These are phyloP conservation scores for Labeo rohita DNA, from an alignment of 2,113 vertebrate species.

Conservation along the genomic window DNA sequence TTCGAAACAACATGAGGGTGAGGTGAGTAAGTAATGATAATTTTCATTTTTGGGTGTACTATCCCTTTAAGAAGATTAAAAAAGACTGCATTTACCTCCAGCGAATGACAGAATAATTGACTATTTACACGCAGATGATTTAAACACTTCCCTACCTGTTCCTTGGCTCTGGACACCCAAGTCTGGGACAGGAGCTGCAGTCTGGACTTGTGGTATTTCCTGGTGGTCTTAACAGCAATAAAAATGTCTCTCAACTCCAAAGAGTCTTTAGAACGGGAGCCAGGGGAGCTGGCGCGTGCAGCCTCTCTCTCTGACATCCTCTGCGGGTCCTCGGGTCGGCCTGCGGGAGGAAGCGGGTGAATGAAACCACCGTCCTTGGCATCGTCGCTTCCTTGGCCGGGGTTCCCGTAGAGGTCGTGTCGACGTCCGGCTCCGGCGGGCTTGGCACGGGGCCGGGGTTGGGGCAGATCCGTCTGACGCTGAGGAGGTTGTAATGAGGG, in stretches of 20 bases:
- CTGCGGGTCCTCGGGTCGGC: neutral
- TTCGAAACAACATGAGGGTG: too few species aligned
- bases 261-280: conserved; percentile 62
- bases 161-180: conserved; percentile 88
- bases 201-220: conserved; percentile 88
- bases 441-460: conserved; percentile 60
- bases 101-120: neutral
- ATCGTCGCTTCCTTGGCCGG: neutral
- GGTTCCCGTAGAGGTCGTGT: neutral
- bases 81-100: neutral
- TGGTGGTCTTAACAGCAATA: conserved; percentile 94
- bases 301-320: neutral
- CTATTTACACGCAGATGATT: neutral
- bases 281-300: neutral
- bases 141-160: conserved; percentile 77
- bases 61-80: neutral
- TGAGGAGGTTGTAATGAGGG: conserved; percentile 71
- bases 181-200: conserved; percentile 89
- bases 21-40: too few species aligned
- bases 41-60: too few species aligned
- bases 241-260: conserved; percentile 88
- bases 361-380: neutral
- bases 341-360: neutral
- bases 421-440: conserved; percentile 27
- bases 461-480: conserved; percentile 60